Evolutionary conservation across 2,888 invertebrate genomes (phyloP).

Genomic region (Anagyrus pseudococci): DNA sequence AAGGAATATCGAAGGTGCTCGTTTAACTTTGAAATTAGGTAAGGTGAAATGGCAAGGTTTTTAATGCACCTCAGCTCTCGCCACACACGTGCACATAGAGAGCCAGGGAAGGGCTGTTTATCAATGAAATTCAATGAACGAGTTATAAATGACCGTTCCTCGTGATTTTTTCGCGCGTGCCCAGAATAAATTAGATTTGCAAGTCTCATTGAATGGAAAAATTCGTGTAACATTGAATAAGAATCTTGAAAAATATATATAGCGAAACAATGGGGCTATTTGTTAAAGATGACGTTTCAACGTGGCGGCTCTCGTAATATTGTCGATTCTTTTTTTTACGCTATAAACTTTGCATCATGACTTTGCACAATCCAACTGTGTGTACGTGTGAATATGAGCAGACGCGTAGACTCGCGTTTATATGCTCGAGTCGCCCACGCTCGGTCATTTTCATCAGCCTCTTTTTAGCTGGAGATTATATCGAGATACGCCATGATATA

Average conservation of each 20-base stretch:
- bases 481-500: constrained; percentile 48
- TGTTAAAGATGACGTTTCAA: constrained; percentile 31
- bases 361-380: constrained; percentile 23
- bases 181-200: too few species aligned
- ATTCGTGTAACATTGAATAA: too few species aligned
- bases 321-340: constrained; percentile 52
- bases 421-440: too few species aligned
- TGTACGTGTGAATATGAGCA: constrained; percentile 22
- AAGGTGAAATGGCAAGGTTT: background rate
- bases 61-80: too few species aligned
- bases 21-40: background rate
- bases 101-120: too few species aligned
- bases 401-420: constrained; percentile 8
- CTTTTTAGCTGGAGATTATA: constrained; percentile 32
- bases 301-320: constrained; percentile 53
- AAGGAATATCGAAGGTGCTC: constrained; percentile 23
- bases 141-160: too few species aligned
- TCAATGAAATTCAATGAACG: too few species aligned
- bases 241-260: too few species aligned
- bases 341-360: constrained; percentile 38
- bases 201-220: too few species aligned
- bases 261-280: background rate
- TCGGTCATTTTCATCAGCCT: constrained; percentile 11
- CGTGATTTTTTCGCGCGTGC: too few species aligned
- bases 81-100: too few species aligned